Conservation (phyloP, 2,797 vertebrate species). For the Lepilemur ruficaudatus region DNA sequence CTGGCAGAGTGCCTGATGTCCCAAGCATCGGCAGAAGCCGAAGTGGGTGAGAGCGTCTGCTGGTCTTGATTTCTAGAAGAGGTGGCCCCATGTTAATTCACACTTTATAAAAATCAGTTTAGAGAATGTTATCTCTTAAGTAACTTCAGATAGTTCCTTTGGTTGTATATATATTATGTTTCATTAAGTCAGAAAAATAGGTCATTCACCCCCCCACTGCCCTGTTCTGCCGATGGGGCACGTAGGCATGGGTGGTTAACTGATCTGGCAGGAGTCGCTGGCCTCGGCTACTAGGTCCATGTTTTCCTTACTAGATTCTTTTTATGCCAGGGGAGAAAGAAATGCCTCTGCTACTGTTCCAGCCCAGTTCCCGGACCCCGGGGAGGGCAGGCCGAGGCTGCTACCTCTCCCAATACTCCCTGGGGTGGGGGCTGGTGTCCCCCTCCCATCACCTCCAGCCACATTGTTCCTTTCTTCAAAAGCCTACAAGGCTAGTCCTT, state of each 20-base stretch:
- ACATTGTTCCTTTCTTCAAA: neutral
- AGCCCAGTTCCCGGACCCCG: neutral
- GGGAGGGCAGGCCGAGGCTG: neutral
- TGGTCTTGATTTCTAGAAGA: neutral
- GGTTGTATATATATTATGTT: neutral
- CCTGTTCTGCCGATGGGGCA: neutral
- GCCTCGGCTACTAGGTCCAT: neutral
- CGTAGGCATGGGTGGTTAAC: accelerated
- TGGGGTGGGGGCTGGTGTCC: neutral
- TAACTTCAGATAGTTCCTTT: neutral
- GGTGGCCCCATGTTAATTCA: neutral
- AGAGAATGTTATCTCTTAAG: neutral
- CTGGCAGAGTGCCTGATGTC: neutral
- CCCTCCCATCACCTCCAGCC: neutral
- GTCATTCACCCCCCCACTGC: too few relatives aligned
- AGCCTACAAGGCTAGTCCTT: neutral
- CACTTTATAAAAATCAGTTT: neutral
- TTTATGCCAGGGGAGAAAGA: neutral
- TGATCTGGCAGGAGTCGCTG: neutral
- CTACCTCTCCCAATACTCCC: too few relatives aligned
- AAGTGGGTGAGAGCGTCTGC: neutral
- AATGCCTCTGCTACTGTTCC: neutral
- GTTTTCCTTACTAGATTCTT: neutral
- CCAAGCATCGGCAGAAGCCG: accelerated
- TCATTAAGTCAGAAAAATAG: neutral